Conservation (phyloP, 2,797 vertebrate genomes). For the Potorous gilbertii region DNA sequence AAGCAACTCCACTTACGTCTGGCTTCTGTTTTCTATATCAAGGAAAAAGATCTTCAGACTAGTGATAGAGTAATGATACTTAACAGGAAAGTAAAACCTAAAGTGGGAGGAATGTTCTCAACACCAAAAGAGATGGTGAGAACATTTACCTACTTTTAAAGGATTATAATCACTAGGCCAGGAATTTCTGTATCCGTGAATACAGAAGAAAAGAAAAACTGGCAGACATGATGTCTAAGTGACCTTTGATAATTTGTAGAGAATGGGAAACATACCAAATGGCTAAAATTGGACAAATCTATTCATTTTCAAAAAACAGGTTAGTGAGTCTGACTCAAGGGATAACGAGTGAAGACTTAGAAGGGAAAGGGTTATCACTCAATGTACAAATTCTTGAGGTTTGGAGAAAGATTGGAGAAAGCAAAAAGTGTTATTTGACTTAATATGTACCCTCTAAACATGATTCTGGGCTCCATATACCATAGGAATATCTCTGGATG, state of each 20-base stretch:
- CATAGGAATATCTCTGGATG: background rate
- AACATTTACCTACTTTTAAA: background rate
- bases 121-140: background rate
- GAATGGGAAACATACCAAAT: background rate
- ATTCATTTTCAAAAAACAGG: background rate
- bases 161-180: background rate
- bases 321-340: background rate
- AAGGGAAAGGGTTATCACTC: background rate
- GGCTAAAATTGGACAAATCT: background rate
- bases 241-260: background rate
- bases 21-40: background rate
- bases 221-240: background rate
- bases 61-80: background rate
- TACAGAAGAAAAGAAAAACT: background rate
- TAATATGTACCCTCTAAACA: background rate
- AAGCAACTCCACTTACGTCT: background rate
- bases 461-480: background rate
- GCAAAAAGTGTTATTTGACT: background rate
- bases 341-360: background rate
- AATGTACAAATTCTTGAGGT: background rate
- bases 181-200: background rate
- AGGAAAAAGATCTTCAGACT: background rate
- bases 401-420: background rate
- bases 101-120: background rate
- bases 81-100: background rate